These are phyloP conservation scores for Stichodactyla helianthus DNA, from an alignment of 64 coral and sea anemone genomes.

Conservation along the genomic window DNA sequence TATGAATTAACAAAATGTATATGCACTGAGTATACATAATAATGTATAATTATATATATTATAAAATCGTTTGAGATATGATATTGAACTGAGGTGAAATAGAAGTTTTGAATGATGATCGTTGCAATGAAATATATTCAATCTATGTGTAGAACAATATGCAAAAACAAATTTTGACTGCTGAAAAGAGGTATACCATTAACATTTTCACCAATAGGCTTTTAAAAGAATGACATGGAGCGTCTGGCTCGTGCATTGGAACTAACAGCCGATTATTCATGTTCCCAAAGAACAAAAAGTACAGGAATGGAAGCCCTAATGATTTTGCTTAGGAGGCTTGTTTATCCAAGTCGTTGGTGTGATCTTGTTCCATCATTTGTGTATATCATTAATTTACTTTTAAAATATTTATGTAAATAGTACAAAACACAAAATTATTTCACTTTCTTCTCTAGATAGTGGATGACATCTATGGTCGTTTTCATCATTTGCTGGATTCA, in stretches of 20 bases:
- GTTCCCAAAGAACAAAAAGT: slow-evolving; percentile 27
- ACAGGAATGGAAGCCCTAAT: slow-evolving; percentile 47
- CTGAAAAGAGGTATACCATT: too few relatives aligned
- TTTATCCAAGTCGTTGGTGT: slow-evolving; percentile 54
- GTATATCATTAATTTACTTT: too few relatives aligned
- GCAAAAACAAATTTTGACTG: background rate
- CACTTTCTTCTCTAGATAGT: slow-evolving; percentile 7
- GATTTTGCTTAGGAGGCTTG: slow-evolving; percentile 27
- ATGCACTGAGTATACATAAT: too few relatives aligned
- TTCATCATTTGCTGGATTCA: slow-evolving; percentile 15
- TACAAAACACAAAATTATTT: too few relatives aligned
- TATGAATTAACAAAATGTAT: too few relatives aligned
- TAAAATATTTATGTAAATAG: background rate
- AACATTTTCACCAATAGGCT: slow-evolving; percentile 17
- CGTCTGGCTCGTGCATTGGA: slow-evolving; percentile 19
- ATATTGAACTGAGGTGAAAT: too few relatives aligned
- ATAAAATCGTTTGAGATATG: slow-evolving; percentile 14
- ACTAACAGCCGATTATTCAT: slow-evolving; percentile 37
- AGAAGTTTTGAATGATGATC: too few relatives aligned
- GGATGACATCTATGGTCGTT: slow-evolving; percentile 40
- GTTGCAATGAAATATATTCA: too few relatives aligned
- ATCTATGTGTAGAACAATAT: slow-evolving; percentile 12
- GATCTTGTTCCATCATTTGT: slow-evolving; percentile 26
- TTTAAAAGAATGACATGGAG: slow-evolving; percentile 47
- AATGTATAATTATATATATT: too few relatives aligned